These are phyloP conservation scores for Manis pentadactyla DNA, from an alignment of 2,797 vertebrate genomes.

Conservation along the genomic window DNA sequence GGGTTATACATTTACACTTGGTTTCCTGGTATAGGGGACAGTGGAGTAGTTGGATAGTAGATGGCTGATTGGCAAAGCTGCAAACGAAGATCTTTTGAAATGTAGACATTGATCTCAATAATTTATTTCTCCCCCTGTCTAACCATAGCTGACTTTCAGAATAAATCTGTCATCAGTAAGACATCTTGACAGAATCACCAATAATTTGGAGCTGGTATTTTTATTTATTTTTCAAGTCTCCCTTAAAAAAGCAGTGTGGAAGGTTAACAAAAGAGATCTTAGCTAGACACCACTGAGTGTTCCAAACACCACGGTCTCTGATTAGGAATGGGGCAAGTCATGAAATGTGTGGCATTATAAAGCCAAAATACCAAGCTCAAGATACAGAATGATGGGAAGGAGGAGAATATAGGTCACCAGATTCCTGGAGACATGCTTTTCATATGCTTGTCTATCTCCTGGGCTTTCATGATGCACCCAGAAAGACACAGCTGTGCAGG, in stretches of 20 bases:
- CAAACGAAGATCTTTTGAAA: not conserved
- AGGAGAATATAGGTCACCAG: not conserved
- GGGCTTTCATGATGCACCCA: not conserved
- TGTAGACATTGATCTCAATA: not conserved
- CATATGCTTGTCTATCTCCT: not conserved
- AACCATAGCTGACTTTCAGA: not conserved
- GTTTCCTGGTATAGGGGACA: not conserved
- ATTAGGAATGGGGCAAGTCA: not conserved
- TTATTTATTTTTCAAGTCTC: not conserved
- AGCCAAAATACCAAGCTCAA: constrained; percentile 28
- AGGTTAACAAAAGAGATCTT: not conserved
- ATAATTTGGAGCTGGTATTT: constrained; percentile 31
- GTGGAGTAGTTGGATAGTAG: not conserved
- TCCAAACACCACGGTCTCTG: constrained; percentile 42
- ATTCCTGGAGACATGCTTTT: constrained; percentile 7
- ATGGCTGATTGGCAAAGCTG: not conserved
- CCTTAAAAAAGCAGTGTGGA: constrained; percentile 42
- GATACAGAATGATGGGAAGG: not conserved
- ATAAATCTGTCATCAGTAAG: not conserved
- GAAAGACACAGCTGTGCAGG: not conserved
- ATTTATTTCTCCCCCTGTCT: not conserved
- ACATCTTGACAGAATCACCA: constrained; percentile 21
- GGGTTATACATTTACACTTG: not conserved
- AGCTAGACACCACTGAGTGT: constrained; percentile 49
- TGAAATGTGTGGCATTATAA: constrained; percentile 16